These are phyloP conservation scores for Psettodes erumei DNA, from an alignment of 2,113 vertebrate species.

Conservation along the genomic window DNA sequence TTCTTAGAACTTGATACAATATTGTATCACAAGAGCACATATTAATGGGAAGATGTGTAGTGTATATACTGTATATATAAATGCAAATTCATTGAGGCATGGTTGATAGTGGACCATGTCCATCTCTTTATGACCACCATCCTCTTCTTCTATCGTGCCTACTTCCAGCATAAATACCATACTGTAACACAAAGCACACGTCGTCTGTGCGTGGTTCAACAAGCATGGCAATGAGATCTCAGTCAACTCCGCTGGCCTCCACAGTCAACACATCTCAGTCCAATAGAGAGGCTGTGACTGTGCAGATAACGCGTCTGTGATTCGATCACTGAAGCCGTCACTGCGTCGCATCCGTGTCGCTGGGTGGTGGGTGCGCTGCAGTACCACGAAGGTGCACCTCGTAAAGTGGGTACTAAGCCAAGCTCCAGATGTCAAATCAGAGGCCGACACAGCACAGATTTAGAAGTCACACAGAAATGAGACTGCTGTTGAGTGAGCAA, in stretches of 20 bases:
- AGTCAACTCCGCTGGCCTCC: not conserved
- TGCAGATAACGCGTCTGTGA: not conserved
- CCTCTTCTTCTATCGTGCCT: too few relatives aligned
- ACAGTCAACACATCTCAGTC: not conserved
- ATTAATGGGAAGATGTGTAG: not conserved
- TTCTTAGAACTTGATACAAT: too few relatives aligned
- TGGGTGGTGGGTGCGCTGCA: not conserved
- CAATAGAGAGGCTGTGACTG: not conserved
- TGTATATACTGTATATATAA: too few relatives aligned
- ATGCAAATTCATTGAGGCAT: not conserved
- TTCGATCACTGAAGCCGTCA: not conserved
- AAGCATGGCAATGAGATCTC: not conserved
- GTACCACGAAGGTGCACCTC: not conserved
- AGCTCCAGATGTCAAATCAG: conserved; percentile 14
- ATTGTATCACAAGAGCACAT: too few relatives aligned
- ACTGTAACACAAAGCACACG: too few relatives aligned
- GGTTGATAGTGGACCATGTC: not conserved
- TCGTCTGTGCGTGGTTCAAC: too few relatives aligned
- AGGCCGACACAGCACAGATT: conserved; percentile 19
- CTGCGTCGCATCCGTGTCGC: not conserved
- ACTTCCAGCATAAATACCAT: too few relatives aligned
- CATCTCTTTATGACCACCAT: not conserved
- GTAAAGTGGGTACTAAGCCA: not conserved
- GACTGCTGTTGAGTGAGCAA: not conserved
- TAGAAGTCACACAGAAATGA: conserved; percentile 11